Base-by-base conservation (phyloP, 2,797 vertebrate genomes). In the Sardinella longiceps region DNA sequence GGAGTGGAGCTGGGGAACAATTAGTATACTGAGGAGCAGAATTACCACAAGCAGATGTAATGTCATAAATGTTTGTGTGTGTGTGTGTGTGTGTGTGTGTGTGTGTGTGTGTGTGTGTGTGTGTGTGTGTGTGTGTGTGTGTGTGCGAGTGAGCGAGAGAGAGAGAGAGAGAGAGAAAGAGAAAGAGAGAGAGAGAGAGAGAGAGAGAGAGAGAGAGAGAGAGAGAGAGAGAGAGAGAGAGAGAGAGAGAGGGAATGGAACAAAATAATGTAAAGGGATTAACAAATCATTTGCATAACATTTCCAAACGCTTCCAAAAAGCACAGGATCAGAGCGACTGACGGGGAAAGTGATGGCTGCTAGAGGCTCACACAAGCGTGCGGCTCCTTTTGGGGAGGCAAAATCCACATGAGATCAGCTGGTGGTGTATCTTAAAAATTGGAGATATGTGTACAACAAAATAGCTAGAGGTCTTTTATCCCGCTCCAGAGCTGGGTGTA, bases 191-290 rank as follows among this genome's bases (percentile, higher is more conserved):
- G 45, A 45, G 3, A 51, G 50, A 51, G 50, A 20, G 50, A 53
- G 51, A 53, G 51, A 53, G 51, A 53, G 51, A 53, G 51, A 53
- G 51, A 53, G 51, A 90, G 89, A 51, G 50, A 18, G 50, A 51
- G 50, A 51, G 14, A 51, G 48, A 50, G 48, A 50, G 48, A 51
- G 50, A 51, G 14, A 18, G 14, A 18, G 14, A 51, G 14, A 51
- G 50, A 51, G 50, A 83, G 90, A 91, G 92, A 91, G 90, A 90
- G 90, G 92, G 90, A 94, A 94, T 91, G 91, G 92, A 95, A 95
- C 93, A 95, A 95, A 92, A 95, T 94, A 94, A 93, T 93, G 89
- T 94, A 93, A 95, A 94, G 90, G 94, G 94, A 95, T 96, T 95
- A 95, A 92, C 91, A 93, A 91, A 93, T 94, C 89, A 96, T 95